These are phyloP conservation scores for Helicoverpa zea DNA, from an alignment of 1,140 invertebrate species.

Conservation along the genomic window DNA sequence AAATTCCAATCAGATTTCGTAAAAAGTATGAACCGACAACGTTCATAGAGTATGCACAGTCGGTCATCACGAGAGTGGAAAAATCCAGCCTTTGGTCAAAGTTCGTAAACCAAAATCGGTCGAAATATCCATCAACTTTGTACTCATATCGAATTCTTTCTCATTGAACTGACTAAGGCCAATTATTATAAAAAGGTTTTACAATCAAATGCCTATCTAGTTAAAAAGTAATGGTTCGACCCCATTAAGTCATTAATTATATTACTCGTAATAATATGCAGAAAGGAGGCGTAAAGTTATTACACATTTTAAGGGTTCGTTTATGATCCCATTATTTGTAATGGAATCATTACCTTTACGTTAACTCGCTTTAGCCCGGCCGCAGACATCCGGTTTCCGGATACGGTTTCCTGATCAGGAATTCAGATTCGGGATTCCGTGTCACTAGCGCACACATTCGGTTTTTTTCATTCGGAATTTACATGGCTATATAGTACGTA, in stretches of 20 bases:
- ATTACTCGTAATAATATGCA: not conserved
- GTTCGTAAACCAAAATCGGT: not conserved
- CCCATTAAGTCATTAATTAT: not conserved
- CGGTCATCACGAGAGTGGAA: too few species aligned
- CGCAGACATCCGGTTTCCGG: too few species aligned
- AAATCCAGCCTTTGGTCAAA: not conserved
- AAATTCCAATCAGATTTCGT: too few species aligned
- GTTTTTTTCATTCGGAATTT: too few species aligned
- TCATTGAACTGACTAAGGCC: not conserved
- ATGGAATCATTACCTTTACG: not conserved
- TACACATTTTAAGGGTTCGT: not conserved
- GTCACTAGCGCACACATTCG: too few species aligned
- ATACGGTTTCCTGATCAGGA: too few species aligned
- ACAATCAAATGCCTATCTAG: not conserved
- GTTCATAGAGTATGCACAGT: too few species aligned
- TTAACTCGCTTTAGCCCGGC: not conserved
- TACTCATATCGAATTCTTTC: not conserved
- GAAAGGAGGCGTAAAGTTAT: not conserved
- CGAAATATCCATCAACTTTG: not conserved
- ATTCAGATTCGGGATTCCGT: too few species aligned
- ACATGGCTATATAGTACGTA: too few species aligned
- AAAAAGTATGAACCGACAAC: too few species aligned
- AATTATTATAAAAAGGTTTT: not conserved
- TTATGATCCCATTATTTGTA: constrained; percentile 2
- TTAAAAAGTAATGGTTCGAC: not conserved